phyloP scores from a whole-genome alignment of 2,113 vertebrate genomes.

The Platysternon megacephalum region DNA sequence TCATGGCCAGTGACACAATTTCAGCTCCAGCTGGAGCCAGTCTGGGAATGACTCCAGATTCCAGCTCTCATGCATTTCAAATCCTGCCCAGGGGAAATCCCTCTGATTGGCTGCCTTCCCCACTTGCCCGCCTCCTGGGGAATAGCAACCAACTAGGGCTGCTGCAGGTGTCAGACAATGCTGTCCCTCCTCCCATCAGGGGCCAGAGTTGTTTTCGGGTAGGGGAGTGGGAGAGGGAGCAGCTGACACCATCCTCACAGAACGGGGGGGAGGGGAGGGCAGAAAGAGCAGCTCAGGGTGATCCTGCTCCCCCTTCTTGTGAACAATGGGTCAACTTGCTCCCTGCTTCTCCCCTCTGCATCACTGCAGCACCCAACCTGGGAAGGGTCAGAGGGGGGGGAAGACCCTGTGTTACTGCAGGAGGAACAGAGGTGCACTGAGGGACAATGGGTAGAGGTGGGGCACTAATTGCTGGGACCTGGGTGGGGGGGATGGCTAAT shows the following conservation, averaged over 20 bases:
- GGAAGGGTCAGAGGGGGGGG: no score
- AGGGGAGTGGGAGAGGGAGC: background rate
- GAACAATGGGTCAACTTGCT: background rate
- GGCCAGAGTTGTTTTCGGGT: background rate
- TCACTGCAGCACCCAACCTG: no score
- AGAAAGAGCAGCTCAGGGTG: background rate
- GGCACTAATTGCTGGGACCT: no score
- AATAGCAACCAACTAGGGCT: background rate
- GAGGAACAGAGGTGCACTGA: no score
- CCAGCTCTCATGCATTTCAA: background rate
- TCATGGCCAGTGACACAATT: background rate
- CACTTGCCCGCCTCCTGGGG: no score
- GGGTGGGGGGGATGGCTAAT: no score
- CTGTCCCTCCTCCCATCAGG: background rate
- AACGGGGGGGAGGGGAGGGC: background rate
- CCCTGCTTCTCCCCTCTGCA: background rate
- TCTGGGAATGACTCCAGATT: background rate
- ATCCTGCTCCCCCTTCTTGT: background rate
- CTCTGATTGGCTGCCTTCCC: background rate
- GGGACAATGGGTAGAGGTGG: no score
- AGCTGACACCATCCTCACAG: background rate
- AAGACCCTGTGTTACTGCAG: no score
- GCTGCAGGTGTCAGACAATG: background rate
- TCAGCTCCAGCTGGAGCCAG: background rate
- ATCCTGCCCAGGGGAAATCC: background rate